Evolutionary conservation across 2,113 vertebrate genomes (phyloP).

Genomic region (Crocuta crocuta): DNA sequence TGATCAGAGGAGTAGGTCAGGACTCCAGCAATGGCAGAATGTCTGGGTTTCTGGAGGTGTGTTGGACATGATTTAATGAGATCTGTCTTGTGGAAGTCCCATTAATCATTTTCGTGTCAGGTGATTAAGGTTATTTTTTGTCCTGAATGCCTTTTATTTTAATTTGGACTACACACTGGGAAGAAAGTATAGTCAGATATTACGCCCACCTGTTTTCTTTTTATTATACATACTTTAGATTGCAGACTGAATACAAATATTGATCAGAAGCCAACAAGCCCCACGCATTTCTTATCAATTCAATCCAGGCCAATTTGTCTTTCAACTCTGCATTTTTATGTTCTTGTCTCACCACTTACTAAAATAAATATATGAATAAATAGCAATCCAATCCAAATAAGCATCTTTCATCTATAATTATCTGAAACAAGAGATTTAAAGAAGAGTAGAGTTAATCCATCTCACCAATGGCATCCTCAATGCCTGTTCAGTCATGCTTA

Average conservation of each 20-base stretch:
- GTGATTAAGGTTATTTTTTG: background rate
- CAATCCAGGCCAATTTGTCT: conserved; percentile 71
- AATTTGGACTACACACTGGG: conserved; percentile 35
- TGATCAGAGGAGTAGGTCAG: background rate
- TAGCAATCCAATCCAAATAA: conserved; percentile 63
- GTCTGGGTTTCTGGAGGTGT: background rate
- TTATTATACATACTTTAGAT: conserved; percentile 68
- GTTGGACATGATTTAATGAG: background rate
- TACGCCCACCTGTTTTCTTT: conserved; percentile 52
- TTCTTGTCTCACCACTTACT: conserved; percentile 71
- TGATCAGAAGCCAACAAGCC: conserved; percentile 76
- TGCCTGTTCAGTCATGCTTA: conserved; percentile 53
- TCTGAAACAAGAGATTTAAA: conserved; percentile 57
- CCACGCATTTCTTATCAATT: conserved; percentile 71
- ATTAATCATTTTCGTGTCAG: background rate
- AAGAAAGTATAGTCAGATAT: conserved; percentile 30
- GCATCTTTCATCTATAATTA: conserved; percentile 68
- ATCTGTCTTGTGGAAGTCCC: background rate
- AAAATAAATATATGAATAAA: conserved; percentile 75
- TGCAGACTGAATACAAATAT: conserved; percentile 75
- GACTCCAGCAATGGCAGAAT: background rate
- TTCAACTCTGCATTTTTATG: conserved; percentile 76
- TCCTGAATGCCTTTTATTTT: conserved; percentile 41
- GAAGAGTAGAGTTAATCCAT: conserved; percentile 26
- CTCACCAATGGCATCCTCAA: conserved; percentile 33